phyloP scores from a whole-genome alignment of 1,140 invertebrate genomes.

The Babylonia areolata region DNA sequence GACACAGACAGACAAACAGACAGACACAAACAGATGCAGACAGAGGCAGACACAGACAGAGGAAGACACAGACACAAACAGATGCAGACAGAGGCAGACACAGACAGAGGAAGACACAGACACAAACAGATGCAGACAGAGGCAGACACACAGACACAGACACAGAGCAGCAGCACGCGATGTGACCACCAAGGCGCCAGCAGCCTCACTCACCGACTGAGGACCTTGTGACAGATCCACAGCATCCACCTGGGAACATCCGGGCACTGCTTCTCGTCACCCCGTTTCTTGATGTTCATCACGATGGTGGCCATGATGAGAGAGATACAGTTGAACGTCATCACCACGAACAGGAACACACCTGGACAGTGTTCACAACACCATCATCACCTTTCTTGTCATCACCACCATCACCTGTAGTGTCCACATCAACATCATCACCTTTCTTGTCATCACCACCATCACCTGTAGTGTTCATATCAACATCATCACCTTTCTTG shows the following conservation, averaged over 20 bases:
- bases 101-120: background rate
- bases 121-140: background rate
- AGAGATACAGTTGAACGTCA: conserved; percentile 72
- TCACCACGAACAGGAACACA: conserved; percentile 69
- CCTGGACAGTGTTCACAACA: conserved; percentile 50
- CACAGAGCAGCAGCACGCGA: background rate
- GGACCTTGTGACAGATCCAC: conserved; percentile 57
- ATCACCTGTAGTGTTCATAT: no score
- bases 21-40: background rate
- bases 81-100: background rate
- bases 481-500: background rate
- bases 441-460: background rate
- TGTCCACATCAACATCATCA: background rate
- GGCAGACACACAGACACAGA: background rate
- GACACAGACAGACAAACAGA: no score
- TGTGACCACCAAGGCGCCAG: no score
- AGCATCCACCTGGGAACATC: conserved; percentile 61
- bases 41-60: background rate
- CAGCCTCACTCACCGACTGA: conserved; percentile 51
- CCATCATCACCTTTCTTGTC: no score
- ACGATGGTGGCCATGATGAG: conserved; percentile 70
- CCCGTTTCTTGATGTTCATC: conserved; percentile 71
- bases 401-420: no score
- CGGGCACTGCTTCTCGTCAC: conserved; percentile 57
- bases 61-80: background rate